phyloP scores from a whole-genome alignment of 2,888 invertebrate genomes.

The Lomographa bimaculata region DNA sequence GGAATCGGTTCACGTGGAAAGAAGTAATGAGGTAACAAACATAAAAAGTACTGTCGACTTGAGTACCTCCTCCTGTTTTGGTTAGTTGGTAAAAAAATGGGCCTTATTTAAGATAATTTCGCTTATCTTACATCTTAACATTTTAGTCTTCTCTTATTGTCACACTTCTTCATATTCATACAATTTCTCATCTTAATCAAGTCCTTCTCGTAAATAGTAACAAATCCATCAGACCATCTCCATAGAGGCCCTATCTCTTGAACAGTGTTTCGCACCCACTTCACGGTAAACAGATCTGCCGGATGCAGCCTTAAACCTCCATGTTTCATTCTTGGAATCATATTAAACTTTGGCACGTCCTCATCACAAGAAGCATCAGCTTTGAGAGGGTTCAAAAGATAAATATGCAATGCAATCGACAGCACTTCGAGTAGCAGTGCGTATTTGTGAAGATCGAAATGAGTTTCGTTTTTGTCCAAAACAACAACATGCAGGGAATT shows the following conservation, averaged over 20 bases:
- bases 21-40: too few relatives aligned
- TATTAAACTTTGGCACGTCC: not conserved
- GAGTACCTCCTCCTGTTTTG: too few relatives aligned
- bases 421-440: not conserved
- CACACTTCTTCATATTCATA: not conserved
- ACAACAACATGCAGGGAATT: slow-evolving; percentile 1
- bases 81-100: too few relatives aligned
- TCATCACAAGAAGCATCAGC: too few relatives aligned
- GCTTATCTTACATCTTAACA: too few relatives aligned
- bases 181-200: slow-evolving; percentile 6
- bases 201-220: slow-evolving; percentile 5
- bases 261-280: slow-evolving; percentile 6
- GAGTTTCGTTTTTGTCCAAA: not conserved
- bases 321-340: slow-evolving; percentile 5
- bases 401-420: slow-evolving; percentile 3
- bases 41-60: too few relatives aligned
- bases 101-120: too few relatives aligned
- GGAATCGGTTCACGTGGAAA: too few relatives aligned
- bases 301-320: slow-evolving; percentile 9
- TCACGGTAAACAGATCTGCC: slow-evolving; percentile 7
- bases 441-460: slow-evolving; percentile 8
- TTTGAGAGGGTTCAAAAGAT: not conserved
- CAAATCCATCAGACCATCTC: slow-evolving; percentile 6
- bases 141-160: slow-evolving; percentile 1
- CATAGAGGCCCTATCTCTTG: not conserved